Evolutionary conservation across 2,797 vertebrate species (phyloP), one percentile per base, ranked within the genome.

Genomic region (Spinibarbus caldwelli): DNA sequence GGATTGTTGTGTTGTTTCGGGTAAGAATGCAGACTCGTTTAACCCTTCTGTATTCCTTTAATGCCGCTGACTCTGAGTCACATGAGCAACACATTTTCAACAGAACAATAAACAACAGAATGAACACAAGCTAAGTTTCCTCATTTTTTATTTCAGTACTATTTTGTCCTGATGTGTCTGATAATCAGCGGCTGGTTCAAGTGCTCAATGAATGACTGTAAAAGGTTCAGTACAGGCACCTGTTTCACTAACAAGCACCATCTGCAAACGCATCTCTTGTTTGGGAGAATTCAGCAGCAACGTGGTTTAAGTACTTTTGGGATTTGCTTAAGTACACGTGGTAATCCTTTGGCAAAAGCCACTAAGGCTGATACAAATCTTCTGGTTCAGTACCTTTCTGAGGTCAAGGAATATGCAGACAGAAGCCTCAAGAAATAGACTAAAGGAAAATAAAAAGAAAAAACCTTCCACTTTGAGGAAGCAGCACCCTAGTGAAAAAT

Each of bases 331-430:
- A 83, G 72, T 14, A 83, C 97, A 86, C 97, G 95, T 59, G 96
- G 95, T 21, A 82, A 72, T 91, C 83, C 72, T 93, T 93, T 91
- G 87, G 91, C 82, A 89, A 90, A 87, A 90, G 89, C 78, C 88
- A 89, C 85, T 91, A 90, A 90, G 76, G 89, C 88, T 89, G 92
- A 87, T 92, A 85, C 52, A 96, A 94, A 92, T 96, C 96, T 91
- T 98, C 96, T 97, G 96, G 96, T 96, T 96, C n/a, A n/a, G n/a
- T n/a, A n/a, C n/a, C n/a, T n/a, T n/a, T n/a, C 97, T 59, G 29
- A 54, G 70, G 96, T 96, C 95, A 97, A 93, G 95, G 95, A 96
- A 94, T 93, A 96, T 78, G 95, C 95, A 91, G 94, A 96, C 82
- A 95, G 96, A 88, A 96, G 96, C 95, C 95, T 97, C 95, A 96